phyloP scores from a whole-genome alignment of 1,140 invertebrate genomes.

The Meteorus sp. region DNA sequence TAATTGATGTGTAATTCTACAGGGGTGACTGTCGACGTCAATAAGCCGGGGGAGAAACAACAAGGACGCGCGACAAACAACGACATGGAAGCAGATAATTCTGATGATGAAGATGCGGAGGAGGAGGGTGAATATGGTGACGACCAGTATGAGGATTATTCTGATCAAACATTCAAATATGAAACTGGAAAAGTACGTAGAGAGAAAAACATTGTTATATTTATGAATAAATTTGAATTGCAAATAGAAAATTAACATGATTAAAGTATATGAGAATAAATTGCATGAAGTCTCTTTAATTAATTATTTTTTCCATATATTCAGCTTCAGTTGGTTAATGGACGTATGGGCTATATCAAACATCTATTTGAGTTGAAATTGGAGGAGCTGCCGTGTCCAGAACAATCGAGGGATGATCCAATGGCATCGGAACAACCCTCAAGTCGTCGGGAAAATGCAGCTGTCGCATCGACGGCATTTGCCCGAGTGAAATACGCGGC shows the following conservation, averaged over 20 bases:
- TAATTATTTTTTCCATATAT: slow-evolving; percentile 20
- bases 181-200: slow-evolving; percentile 38
- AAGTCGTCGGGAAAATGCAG: slow-evolving; percentile 45
- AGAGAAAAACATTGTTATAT: slow-evolving; percentile 9
- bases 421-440: slow-evolving; percentile 57
- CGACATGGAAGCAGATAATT: slow-evolving; percentile 33
- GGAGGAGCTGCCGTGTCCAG: slow-evolving; percentile 69
- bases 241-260: no score
- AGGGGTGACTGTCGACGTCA: slow-evolving; percentile 15
- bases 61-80: slow-evolving; percentile 9
- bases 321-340: slow-evolving; percentile 43
- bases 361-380: slow-evolving; percentile 66
- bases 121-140: slow-evolving; percentile 42
- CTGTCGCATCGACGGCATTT: slow-evolving; percentile 34
- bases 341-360: slow-evolving; percentile 45
- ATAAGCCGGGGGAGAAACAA: slow-evolving; percentile 21
- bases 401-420: slow-evolving; percentile 52
- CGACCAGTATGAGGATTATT: slow-evolving; percentile 35
- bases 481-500: slow-evolving; percentile 22
- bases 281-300: slow-evolving; percentile 4
- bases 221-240: no score
- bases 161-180: slow-evolving; percentile 32
- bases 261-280: slow-evolving; percentile 4
- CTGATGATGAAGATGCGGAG: slow-evolving; percentile 41
- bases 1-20: slow-evolving; percentile 13